Evolutionary conservation across 2,113 vertebrate genomes (phyloP), one percentile per base, ranked within the genome.

Genomic region (Hydrochoerus hydrochaeris): DNA sequence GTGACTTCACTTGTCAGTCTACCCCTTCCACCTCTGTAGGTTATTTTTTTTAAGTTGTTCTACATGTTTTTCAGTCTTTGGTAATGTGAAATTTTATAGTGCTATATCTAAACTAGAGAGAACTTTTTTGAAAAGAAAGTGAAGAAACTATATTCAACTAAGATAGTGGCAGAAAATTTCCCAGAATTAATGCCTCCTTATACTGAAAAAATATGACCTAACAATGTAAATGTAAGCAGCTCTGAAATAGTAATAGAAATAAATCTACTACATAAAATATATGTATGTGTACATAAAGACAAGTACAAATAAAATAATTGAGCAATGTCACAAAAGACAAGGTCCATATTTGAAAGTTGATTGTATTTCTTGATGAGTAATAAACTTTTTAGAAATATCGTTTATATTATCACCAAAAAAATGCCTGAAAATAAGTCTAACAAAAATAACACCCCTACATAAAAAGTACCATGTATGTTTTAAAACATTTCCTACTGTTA

Each of bases 241-340:
- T n/a, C 35, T 69, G 35, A 69, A 67, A 19, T 6, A 75, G 93
- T 49, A 83, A 93, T 32, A 86, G 49, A 81, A 93, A 87, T 77
- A 87, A 54, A n/a, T 60, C 58, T 38, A 93, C 38, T 86, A 52
- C 13, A 38, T 3, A 58, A 58, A 58, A 22, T 58, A 58, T 58
- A 58, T 52, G 28, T 75, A 81, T 93, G 32, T 67, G 32, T n/a
- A 13, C 65, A 77, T 58, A 28, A 75, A 58, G 6, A 0, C n/a
- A 81, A 87, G 57, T 10, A 92, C 4, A 69, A 95, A 86, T 69
- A 92, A 88, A 87, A 83, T 28, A 82, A 95, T 32, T 82, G 67
- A 80, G 38, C 22, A 89, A 35, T 32, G 60, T 83, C 80, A 92
- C 54, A 88, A 89, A 46, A 84, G 38, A 88, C 5, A 94, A n/a